Evolutionary conservation across 2,113 vertebrate genomes (phyloP), one percentile per base, ranked within the genome.

Genomic region (Piaya cayana): DNA sequence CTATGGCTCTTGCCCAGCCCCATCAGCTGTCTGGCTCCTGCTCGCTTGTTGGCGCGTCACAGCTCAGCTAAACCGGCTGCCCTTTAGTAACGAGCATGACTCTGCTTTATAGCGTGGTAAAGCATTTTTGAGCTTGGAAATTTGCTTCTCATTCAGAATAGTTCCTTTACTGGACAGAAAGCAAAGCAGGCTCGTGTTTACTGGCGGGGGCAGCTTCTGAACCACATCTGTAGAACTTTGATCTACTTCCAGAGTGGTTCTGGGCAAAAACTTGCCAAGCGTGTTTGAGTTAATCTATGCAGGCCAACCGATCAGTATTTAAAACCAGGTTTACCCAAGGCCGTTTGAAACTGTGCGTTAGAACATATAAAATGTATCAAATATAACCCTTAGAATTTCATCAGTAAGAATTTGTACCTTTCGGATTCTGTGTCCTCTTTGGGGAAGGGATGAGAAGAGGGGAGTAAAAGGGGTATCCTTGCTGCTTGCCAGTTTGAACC

Each of bases 1-100:
- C 68, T 94, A 91, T 94, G 96, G 95, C 88, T 86, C 68, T 50
- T 83, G 82, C 90, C 88, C 86, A 83, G 91, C 92, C 94, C 76
- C 86, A 81, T 88, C 92, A 94, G 90, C 88, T 94, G 88, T 59
- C 91, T 96, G 94, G 94, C 95, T 94, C 71, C 92, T 83, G 92
- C 91, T 93, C 47, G 1, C 79, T 72, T 82, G 42, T 80, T 77
- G 92, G 95, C 92, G 82, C 56, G 1, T 85, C 92, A 26, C 82
- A 80, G 75, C 92, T 82, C 13, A 0, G 75, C 85, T 69, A 0
- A 80, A 62, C 85, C 0, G 2, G 23, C 93, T 62, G 30, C 52
- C 58, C 58, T 60, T 65, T 12, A 11, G 77, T 19, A 50, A 72
- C 1, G 8, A 77, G 81, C 68, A 0, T 42, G 72, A 30, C 70